Evolutionary conservation across 2,113 vertebrate genomes (phyloP), one percentile per base, ranked within the genome.

Genomic region (Hyperoodon ampullatus): DNA sequence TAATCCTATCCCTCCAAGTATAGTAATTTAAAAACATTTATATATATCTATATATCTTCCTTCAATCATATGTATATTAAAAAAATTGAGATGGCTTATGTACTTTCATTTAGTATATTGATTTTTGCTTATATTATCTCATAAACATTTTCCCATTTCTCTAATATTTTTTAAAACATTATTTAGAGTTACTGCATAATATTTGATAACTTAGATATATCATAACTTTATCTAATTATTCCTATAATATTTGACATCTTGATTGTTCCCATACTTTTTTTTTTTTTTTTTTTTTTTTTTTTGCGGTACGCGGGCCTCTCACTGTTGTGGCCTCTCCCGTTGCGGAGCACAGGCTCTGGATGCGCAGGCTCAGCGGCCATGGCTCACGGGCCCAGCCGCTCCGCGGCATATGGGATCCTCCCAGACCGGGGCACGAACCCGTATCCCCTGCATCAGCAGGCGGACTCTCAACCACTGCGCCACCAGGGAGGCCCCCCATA

Each of bases 121-220:
- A 30, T 84, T 95, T 94, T 88, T 35, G 82, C 33, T 89, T 92
- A 44, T 1, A 72, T 81, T 42, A 55, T 61, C 3, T 83, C 30
- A 82, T 50, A 80, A 71, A 65, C 3, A 90, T 53, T 93, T 93
- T 16, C 58, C 35, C 55, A 35, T 60, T 30, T 71, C 21, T 63
- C 86, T 82, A 85, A 55, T 87, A 65, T 87, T 96, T 30, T 95
- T 92, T 30, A 95, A 72, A 95, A 85, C 66, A 82, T 44, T 86
- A 53, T 61, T 94, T 94, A n/a, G 88, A 33, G 23, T 88, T 53
- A 53, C 14, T 80, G 18, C 53, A 63, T 55, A 70, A 63, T 30
- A 44, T 50, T 95, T 9, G 28, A 42, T 80, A 80, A 78, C 80
- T 90, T 58, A 91, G 33, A 68, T 93, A 39, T 10, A 63, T 50